A percentile compares a stretch with the other conserved stretches of the same genome.
These are phyloP conservation scores for Aleiodes sp. DNA, from an alignment of 1,140 invertebrate genomes.

Conservation along the genomic window DNA sequence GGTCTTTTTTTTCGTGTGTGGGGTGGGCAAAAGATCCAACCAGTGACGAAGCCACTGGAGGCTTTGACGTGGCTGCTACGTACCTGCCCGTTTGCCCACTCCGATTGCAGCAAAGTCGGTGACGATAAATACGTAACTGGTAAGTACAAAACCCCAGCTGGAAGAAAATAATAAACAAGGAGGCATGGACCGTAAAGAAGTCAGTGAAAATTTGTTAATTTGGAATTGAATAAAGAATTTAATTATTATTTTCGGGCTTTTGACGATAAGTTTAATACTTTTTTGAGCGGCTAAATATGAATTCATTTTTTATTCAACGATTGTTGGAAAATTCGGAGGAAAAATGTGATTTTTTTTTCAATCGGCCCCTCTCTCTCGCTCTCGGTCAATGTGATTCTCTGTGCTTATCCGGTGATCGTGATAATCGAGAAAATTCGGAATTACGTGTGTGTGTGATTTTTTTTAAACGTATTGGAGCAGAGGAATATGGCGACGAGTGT, in stretches of 20 bases:
- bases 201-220: slow-evolving; percentile 22
- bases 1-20: too few relatives aligned
- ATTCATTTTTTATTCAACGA: not conserved
- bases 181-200: slow-evolving; percentile 69
- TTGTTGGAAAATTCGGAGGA: not conserved
- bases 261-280: not conserved
- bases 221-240: not conserved
- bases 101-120: slow-evolving; percentile 90
- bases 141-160: slow-evolving; percentile 77
- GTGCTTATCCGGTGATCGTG: not conserved
- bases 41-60: slow-evolving; percentile 90
- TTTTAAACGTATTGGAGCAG: not conserved
- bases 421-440: not conserved
- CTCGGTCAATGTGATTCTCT: not conserved
- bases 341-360: not conserved
- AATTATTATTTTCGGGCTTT: not conserved
- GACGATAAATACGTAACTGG: slow-evolving; percentile 95
- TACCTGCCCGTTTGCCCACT: slow-evolving; percentile 90
- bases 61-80: slow-evolving; percentile 94
- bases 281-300: not conserved
- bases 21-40: slow-evolving; percentile 67
- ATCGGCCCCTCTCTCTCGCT: not conserved
- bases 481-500: not conserved
- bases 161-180: slow-evolving; percentile 73
- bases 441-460: not conserved